A percentile compares a stretch with the other conserved stretches of the same genome.
Conservation (phyloP, 1,140 invertebrate genomes). For the Trissolcus basalis region DNA sequence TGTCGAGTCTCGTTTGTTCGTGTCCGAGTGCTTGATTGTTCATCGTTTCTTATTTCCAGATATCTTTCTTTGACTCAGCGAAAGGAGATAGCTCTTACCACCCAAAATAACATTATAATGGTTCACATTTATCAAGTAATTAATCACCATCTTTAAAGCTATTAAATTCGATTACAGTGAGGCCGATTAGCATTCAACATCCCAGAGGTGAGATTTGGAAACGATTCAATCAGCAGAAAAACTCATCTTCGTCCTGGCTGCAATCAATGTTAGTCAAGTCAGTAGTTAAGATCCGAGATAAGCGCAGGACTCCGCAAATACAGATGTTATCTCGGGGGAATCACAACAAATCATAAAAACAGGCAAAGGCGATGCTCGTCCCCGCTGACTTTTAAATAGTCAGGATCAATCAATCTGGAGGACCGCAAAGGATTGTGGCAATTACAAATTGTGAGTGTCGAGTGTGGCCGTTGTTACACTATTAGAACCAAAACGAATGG, state of each 20-base stretch:
- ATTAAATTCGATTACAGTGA: conserved; percentile 21
- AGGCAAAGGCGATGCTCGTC: conserved; percentile 20
- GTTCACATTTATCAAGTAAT: conserved; percentile 22
- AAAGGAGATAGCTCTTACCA: too few species aligned
- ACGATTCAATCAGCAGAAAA: conserved; percentile 47
- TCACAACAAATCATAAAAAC: conserved; percentile 53
- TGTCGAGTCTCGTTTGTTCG: too few species aligned
- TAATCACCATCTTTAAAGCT: conserved; percentile 19
- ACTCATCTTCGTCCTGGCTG: conserved; percentile 4
- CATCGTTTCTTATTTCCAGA: too few species aligned
- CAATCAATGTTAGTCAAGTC: conserved; percentile 43
- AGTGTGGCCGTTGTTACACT: conserved; percentile 12
- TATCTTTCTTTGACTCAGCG: too few species aligned
- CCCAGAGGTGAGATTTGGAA: conserved; percentile 19
- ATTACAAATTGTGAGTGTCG: conserved; percentile 27
- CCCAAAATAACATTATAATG: neutral
- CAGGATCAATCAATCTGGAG: conserved; percentile 22
- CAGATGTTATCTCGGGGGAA: conserved; percentile 33
- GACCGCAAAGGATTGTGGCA: too few species aligned
- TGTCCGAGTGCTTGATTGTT: too few species aligned
- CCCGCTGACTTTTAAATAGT: conserved; percentile 15
- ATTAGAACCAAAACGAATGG: conserved; percentile 51
- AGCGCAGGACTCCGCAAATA: conserved; percentile 24
- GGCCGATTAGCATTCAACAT: conserved; percentile 13
- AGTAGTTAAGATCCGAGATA: conserved; percentile 52